Evolutionary conservation across 2,797 vertebrate species (phyloP), one percentile per base, ranked within the genome.

Genomic region (Arvicola amphibius): DNA sequence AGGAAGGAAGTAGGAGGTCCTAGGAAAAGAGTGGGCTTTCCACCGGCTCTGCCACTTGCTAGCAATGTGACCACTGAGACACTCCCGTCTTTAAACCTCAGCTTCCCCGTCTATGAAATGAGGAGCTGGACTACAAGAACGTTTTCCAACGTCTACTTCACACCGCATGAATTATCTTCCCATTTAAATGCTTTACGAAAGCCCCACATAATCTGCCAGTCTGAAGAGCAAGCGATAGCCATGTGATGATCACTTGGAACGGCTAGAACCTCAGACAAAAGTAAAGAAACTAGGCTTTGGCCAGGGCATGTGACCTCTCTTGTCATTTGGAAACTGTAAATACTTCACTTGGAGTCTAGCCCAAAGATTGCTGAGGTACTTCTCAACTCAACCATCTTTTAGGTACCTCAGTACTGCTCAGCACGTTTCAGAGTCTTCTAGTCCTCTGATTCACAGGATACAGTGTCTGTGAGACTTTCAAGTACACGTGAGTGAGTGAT

Each of bases 271-370:
- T 88, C 83, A 94, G 81, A 96, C 85, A 93, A 89, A 96, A 91
- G 91, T 95, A 91, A 95, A 95, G 90, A 96, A 92, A 92, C 59
- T 56, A 97, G 9, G 25, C 53, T 85, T 86, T 95, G 88, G 95
- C 73, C 74, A 80, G 88, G 73, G 34, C 71, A 51, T 53, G 23
- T 51, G 37, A 91, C 69, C 92, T 94, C 32, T 29, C 76, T 94
- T 97, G 96, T 95, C 90, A 34, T 89, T 84, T 85, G 71, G 78
- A 84, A 92, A 96, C 29, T 78, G 37, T 95, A 56, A 96, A 94
- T 92, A 96, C 34, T 92, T 96, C 86, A 34, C 59, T 74, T 88
- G 78, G 46, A 86, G 59, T 96, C 67, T 69, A 40, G 67, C 11
- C 90, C 78, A 65, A 92, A 81, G 91, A 88, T 65, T 93, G 86